Conservation (phyloP, 2,888 invertebrate species). For the Limnephilus marmoratus region DNA sequence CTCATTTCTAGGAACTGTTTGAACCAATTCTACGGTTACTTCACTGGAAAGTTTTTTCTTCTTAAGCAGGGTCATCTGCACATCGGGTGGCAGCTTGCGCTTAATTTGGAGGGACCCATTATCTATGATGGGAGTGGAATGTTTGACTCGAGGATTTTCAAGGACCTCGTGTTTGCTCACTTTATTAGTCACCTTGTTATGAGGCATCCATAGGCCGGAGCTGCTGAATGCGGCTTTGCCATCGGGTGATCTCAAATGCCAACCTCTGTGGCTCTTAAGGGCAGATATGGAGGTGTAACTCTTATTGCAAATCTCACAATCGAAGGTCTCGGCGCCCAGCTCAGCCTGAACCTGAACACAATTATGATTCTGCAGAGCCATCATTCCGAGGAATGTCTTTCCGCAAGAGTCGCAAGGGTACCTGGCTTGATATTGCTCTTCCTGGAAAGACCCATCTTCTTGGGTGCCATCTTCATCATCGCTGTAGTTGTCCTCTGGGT, state of each 20-base stretch:
- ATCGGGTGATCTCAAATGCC: conserved; percentile 80
- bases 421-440: conserved; percentile 75
- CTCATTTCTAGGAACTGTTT: conserved; percentile 67
- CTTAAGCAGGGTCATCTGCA: conserved; percentile 76
- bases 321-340: conserved; percentile 74
- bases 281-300: conserved; percentile 82
- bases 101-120: conserved; percentile 68
- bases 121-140: conserved; percentile 55
- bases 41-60: conserved; percentile 76
- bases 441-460: conserved; percentile 72
- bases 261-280: conserved; percentile 82
- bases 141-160: conserved; percentile 68
- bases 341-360: conserved; percentile 72
- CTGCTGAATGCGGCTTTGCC: conserved; percentile 77
- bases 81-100: conserved; percentile 75
- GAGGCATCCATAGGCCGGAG: conserved; percentile 77
- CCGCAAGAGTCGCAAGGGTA: conserved; percentile 78
- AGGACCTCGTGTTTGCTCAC: conserved; percentile 75
- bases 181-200: conserved; percentile 76
- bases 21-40: conserved; percentile 68
- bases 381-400: conserved; percentile 76
- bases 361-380: conserved; percentile 78
- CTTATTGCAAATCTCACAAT: conserved; percentile 82
- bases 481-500: conserved; percentile 70
- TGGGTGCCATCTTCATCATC: conserved; percentile 70